phyloP scores from a whole-genome alignment of 2,113 vertebrate species.

The Rafetus swinhoei region DNA sequence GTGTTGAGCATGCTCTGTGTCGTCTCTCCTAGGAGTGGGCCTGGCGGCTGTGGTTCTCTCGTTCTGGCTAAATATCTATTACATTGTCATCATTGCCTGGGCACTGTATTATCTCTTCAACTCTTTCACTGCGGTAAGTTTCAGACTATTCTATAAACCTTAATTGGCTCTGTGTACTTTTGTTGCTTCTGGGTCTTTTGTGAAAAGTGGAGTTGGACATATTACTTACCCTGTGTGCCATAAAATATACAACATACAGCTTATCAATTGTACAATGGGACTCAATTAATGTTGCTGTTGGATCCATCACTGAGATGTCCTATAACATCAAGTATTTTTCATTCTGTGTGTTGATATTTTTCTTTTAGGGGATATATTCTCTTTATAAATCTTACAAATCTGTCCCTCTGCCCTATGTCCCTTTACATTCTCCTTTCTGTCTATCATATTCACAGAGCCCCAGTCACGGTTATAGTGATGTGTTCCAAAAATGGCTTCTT shows the following conservation, averaged over 20 bases:
- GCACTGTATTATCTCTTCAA: conserved; percentile 92
- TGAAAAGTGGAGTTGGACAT: not conserved
- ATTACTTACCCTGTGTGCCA: not conserved
- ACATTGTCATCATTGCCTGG: conserved; percentile 93
- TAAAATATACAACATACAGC: not conserved
- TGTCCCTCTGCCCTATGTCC: not conserved
- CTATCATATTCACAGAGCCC: not conserved
- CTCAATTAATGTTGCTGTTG: not conserved
- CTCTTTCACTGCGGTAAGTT: conserved; percentile 85
- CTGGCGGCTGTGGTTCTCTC: conserved; percentile 89
- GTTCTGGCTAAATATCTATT: conserved; percentile 94
- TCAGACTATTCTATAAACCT: fast-evolving
- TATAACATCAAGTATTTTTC: not conserved
- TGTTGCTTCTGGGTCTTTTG: not conserved
- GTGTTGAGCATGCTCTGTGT: not conserved
- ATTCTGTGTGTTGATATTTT: not conserved
- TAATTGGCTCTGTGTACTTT: not conserved
- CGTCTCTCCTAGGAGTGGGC: conserved; percentile 82
- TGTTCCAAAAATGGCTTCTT: not conserved
- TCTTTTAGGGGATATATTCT: not conserved
- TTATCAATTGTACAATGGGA: not conserved
- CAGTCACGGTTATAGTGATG: not conserved
- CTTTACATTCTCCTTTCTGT: not conserved
- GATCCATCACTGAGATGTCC: not conserved
- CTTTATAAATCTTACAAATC: not conserved